Evolutionary conservation across 2,113 vertebrate genomes (phyloP).

Genomic region (Speoplatyrhinus poulsoni): DNA sequence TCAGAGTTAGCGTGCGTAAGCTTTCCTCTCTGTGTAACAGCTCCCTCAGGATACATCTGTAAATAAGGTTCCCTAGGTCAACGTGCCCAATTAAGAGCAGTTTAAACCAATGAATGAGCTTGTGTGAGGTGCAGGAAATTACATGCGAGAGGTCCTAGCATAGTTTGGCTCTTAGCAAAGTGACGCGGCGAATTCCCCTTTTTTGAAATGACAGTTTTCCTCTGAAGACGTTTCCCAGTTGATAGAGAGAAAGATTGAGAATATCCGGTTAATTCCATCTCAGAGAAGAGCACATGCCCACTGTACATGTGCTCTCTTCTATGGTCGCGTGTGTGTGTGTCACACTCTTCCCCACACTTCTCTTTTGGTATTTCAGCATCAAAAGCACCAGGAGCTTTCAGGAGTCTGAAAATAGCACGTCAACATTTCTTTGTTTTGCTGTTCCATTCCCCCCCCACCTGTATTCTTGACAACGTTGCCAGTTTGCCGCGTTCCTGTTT

Average conservation of each 20-base stretch:
- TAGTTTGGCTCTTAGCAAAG: constrained; percentile 37
- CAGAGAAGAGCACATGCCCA: constrained; percentile 57
- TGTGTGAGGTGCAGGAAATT: not conserved
- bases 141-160: not conserved
- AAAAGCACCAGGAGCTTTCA: constrained; percentile 39
- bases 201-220: constrained; percentile 23
- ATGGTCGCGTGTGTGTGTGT: constrained; percentile 17
- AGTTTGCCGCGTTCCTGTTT: constrained; percentile 75
- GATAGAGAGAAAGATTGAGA: constrained; percentile 50
- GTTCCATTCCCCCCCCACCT: constrained; percentile 13
- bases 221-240: constrained; percentile 53
- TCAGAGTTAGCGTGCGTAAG: not conserved
- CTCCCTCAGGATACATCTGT: constrained; percentile 44
- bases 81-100: constrained; percentile 61
- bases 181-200: constrained; percentile 11
- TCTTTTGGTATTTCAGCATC: constrained; percentile 55
- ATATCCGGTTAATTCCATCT: constrained; percentile 66
- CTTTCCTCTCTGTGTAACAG: constrained; percentile 20
- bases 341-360: not conserved
- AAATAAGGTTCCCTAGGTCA: constrained; percentile 57
- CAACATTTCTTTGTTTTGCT: constrained; percentile 45
- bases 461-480: constrained; percentile 62
- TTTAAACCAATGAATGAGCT: constrained; percentile 50
- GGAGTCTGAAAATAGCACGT: constrained; percentile 73
- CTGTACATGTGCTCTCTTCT: constrained; percentile 54